Conservation (phyloP, 2,888 invertebrate species). For the Chamaedrilus cognettii region DNA sequence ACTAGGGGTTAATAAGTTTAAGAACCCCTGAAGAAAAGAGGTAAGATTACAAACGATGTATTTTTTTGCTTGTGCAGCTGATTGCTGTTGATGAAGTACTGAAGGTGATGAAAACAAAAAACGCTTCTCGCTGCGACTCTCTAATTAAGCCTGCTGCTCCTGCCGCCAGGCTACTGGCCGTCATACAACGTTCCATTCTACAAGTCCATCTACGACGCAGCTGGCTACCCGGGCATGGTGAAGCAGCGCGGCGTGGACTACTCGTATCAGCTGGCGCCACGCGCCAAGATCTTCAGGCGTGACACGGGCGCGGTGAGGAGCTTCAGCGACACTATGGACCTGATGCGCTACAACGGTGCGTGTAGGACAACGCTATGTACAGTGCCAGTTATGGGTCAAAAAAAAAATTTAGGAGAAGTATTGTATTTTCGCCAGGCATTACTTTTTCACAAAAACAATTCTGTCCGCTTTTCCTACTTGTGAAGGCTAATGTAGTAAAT, state of each 20-base stretch:
- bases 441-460: no score
- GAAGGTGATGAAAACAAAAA: no score
- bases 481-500: no score
- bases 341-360: conserved; percentile 57
- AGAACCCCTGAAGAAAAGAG: no score
- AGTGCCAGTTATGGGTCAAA: conserved; percentile 3
- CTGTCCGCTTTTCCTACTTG: no score
- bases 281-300: conserved; percentile 58
- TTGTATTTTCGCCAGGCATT: no score
- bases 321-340: conserved; percentile 47
- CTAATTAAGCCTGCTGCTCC: no score
- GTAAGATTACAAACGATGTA: no score
- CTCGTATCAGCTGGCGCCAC: conserved; percentile 54
- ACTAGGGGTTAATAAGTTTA: no score
- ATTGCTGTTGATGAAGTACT: no score
- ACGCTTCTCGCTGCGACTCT: no score
- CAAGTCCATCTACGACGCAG: conserved; percentile 52
- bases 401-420: not conserved
- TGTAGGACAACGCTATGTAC: not conserved
- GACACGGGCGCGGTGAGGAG: conserved; percentile 50
- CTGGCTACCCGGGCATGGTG: conserved; percentile 53
- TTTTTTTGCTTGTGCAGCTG: no score
- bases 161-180: conserved; percentile 53
- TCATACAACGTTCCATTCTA: conserved; percentile 59
- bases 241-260: conserved; percentile 46